Conservation (phyloP, 1,140 invertebrate species). For the Drosophila serrata region DNA sequence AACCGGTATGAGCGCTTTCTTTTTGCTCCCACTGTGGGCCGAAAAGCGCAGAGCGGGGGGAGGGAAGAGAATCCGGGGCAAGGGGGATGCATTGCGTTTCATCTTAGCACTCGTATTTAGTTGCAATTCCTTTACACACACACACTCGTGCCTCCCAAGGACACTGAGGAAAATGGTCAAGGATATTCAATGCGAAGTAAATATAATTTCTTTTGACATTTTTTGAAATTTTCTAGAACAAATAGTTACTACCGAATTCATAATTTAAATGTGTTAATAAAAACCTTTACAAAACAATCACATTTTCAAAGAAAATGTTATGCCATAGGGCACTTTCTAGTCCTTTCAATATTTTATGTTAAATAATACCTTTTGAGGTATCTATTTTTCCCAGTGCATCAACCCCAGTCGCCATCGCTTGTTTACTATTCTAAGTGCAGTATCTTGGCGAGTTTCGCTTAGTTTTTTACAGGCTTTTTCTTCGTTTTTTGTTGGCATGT, state of each 20-base stretch:
- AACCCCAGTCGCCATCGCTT: constrained; percentile 35
- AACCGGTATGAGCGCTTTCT: constrained; percentile 80
- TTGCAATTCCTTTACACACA: constrained; percentile 63
- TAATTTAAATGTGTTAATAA: too few species aligned
- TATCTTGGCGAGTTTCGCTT: constrained; percentile 56
- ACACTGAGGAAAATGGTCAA: neutral
- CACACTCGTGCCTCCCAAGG: constrained; percentile 8
- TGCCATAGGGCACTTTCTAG: too few species aligned
- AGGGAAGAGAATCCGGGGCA: neutral
- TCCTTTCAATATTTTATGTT: too few species aligned
- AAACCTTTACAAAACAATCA: too few species aligned
- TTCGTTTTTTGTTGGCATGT: constrained; percentile 61
- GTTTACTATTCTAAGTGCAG: constrained; percentile 80
- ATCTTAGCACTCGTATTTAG: constrained; percentile 76
- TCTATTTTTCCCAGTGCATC: neutral
- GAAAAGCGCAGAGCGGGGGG: neutral
- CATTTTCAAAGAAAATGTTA: too few species aligned
- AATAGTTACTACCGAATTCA: too few species aligned
- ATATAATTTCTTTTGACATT: neutral
- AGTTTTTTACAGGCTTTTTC: constrained; percentile 46
- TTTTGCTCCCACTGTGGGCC: constrained; percentile 59
- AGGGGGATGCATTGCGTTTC: constrained; percentile 60
- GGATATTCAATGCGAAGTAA: neutral
- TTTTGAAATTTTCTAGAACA: too few species aligned
- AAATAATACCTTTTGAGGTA: too few species aligned